phyloP scores from a whole-genome alignment of 2,797 vertebrate species.

The Steatocranus sp. region DNA sequence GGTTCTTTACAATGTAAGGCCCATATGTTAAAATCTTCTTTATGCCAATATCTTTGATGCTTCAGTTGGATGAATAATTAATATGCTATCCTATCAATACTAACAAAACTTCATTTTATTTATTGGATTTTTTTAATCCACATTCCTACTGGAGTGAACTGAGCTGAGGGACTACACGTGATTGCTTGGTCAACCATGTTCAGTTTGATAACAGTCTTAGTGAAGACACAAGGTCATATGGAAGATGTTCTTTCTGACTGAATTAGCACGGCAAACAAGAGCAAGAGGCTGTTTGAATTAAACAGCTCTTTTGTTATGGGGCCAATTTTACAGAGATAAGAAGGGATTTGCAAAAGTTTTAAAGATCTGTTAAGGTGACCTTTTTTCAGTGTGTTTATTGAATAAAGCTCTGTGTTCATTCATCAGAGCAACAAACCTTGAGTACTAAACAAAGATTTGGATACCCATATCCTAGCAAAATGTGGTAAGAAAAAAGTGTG shows the following conservation, averaged over 20 bases:
- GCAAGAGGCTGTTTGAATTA: slow-evolving; percentile 5
- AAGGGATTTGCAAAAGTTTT: not conserved
- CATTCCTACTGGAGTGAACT: slow-evolving; percentile 13
- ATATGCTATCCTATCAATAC: not conserved
- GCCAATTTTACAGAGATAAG: not conserved
- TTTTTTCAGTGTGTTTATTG: not conserved
- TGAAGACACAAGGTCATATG: slow-evolving; percentile 29
- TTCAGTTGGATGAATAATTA: not conserved
- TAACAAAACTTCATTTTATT: not conserved
- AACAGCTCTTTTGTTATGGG: not conserved
- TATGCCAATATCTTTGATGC: not conserved
- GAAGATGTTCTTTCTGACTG: slow-evolving; percentile 17
- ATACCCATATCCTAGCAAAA: not conserved
- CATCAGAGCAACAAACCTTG: not conserved
- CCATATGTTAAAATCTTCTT: not conserved
- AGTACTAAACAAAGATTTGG: not conserved
- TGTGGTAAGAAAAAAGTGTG: not conserved
- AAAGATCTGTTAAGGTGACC: not conserved
- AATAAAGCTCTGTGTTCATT: not conserved
- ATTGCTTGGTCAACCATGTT: slow-evolving; percentile 33
- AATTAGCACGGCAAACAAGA: slow-evolving; percentile 32
- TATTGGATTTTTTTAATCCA: not conserved
- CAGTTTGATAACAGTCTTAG: slow-evolving; percentile 32
- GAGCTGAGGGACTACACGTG: not conserved
- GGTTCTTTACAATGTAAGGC: not conserved